Conservation (phyloP, 2,888 invertebrate species). For the Hypercompe scribonia region DNA sequence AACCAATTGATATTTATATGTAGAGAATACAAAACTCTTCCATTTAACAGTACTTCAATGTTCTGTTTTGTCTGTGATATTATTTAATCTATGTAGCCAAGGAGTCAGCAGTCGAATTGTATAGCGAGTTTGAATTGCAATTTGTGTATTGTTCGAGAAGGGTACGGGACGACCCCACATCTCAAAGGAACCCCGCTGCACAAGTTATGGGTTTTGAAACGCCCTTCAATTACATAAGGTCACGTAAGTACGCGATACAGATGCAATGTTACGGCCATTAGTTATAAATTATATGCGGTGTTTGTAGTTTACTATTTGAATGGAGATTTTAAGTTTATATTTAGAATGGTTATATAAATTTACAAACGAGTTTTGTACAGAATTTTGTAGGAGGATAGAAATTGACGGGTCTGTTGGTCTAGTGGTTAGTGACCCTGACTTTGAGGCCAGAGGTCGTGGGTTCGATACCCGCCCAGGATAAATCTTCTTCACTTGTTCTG, state of each 20-base stretch:
- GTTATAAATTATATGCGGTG: slow-evolving; percentile 40
- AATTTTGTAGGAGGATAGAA: too few relatives aligned
- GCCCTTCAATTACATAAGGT: slow-evolving; percentile 63
- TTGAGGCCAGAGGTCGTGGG: too few relatives aligned
- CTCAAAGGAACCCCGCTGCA: slow-evolving; percentile 44
- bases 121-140: slow-evolving; percentile 69
- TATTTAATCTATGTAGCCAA: slow-evolving; percentile 38
- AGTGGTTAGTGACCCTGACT: too few relatives aligned
- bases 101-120: slow-evolving; percentile 54
- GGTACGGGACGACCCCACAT: slow-evolving; percentile 54
- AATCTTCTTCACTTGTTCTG: too few relatives aligned
- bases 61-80: slow-evolving; percentile 6
- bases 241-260: slow-evolving; percentile 47
- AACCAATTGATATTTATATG: too few relatives aligned
- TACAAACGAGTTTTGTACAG: too few relatives aligned
- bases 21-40: not conserved
- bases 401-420: too few relatives aligned
- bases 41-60: not conserved
- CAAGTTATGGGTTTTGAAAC: slow-evolving; percentile 68
- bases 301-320: slow-evolving; percentile 15
- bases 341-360: not conserved
- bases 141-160: slow-evolving; percentile 73
- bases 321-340: not conserved
- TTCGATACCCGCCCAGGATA: too few relatives aligned
- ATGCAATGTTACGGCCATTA: slow-evolving; percentile 58